A percentile compares a stretch with the other conserved stretches of the same genome.
phyloP scores from a whole-genome alignment of 2,113 vertebrate genomes.

The Columba livia region DNA sequence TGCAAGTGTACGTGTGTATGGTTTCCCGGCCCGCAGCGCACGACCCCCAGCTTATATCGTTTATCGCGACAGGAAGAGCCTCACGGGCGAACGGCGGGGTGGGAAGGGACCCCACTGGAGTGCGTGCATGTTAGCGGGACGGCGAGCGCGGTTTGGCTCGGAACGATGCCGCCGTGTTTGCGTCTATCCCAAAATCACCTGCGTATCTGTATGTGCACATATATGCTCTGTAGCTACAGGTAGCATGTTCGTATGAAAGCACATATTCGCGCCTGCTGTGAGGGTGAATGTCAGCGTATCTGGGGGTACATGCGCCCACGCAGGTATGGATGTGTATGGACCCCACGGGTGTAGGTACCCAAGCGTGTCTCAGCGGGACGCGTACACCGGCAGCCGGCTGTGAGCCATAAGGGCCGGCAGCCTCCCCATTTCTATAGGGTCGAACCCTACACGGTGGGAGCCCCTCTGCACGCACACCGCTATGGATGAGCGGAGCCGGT shows the following conservation, averaged over 20 bases:
- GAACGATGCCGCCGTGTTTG: not conserved
- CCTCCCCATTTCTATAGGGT: not conserved
- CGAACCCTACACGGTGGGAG: not conserved
- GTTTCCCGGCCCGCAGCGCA: not conserved
- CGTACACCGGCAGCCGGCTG: not conserved
- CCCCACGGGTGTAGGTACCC: not conserved
- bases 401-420: not conserved
- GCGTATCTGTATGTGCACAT: rapidly evolving
- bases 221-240: not conserved
- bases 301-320: not conserved
- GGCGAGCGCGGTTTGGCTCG: not conserved
- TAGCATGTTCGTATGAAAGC: not conserved
- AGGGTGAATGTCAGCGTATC: no score
- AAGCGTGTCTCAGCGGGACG: not conserved
- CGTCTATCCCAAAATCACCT: not conserved
- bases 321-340: not conserved
- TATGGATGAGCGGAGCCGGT: not conserved
- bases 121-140: not conserved
- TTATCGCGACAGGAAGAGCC: not conserved
- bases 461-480: rapidly evolving
- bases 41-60: not conserved
- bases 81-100: no score
- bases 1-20: not conserved
- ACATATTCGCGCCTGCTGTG: not conserved
- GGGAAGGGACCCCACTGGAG: not conserved